phyloP scores from a whole-genome alignment of 2,113 vertebrate species.

The Triplophysa rosa region DNA sequence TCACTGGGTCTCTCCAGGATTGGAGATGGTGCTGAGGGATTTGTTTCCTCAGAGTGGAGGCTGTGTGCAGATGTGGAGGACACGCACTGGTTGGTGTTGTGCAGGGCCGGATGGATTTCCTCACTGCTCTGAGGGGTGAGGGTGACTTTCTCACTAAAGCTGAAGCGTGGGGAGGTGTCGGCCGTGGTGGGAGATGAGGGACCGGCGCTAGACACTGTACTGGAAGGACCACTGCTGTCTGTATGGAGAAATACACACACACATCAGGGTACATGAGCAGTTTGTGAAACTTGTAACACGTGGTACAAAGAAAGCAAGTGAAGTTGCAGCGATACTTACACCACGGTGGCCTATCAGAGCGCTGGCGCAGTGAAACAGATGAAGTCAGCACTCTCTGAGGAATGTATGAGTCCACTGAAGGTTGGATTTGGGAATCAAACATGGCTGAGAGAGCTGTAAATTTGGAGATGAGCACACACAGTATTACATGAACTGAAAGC shows the following conservation, averaged over 20 bases:
- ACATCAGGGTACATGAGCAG: background rate
- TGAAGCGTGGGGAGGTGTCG: conserved; percentile 85
- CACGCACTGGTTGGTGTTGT: conserved; percentile 47
- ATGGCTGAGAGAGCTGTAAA: conserved; percentile 76
- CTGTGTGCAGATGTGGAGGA: conserved; percentile 19
- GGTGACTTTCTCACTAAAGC: conserved; percentile 83
- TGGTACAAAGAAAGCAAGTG: too few relatives aligned
- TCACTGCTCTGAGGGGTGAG: conserved; percentile 79
- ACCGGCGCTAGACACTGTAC: conserved; percentile 92
- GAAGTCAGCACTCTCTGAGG: conserved; percentile 86
- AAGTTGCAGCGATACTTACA: conserved; percentile 79
- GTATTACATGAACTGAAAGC: background rate
- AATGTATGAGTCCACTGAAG: conserved; percentile 81
- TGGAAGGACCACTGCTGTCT: conserved; percentile 97
- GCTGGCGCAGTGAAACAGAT: conserved; percentile 79
- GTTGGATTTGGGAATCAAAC: conserved; percentile 84
- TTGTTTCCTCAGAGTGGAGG: background rate
- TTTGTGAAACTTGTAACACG: background rate
- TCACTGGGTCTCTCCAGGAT: conserved; percentile 54
- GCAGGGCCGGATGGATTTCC: conserved; percentile 71
- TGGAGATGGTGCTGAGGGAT: conserved; percentile 47
- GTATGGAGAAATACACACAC: conserved; percentile 61
- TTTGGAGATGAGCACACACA: background rate
- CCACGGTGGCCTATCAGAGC: conserved; percentile 91
- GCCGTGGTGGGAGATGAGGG: conserved; percentile 87